Conservation (phyloP, 2,888 invertebrate species). For the Trypoxylon attenuatum region DNA sequence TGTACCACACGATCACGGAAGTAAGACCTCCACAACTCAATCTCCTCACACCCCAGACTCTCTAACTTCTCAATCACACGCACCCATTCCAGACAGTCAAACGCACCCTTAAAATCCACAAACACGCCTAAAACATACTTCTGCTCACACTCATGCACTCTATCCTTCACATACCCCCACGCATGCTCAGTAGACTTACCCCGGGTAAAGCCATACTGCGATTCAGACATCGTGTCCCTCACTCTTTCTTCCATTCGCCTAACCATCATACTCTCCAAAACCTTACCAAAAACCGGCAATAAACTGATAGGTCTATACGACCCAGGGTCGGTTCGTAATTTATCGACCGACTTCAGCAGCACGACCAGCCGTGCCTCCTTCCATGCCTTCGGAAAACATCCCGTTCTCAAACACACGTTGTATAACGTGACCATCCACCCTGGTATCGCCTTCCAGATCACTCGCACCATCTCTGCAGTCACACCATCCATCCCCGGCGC, state of each 20-base stretch:
- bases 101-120: slow-evolving; percentile 7
- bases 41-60: background rate
- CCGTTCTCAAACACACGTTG: background rate
- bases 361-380: background rate
- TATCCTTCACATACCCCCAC: background rate
- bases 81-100: slow-evolving; percentile 4
- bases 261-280: background rate
- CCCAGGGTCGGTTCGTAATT: background rate
- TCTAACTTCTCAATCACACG: background rate
- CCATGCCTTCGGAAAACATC: background rate
- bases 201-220: background rate
- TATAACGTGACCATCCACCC: background rate
- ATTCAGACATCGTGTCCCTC: background rate
- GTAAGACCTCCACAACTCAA: background rate
- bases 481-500: background rate
- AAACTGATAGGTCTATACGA: slow-evolving; percentile 1
- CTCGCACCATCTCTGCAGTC: background rate
- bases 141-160: background rate
- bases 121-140: background rate
- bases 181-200: slow-evolving; percentile 3
- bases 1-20: background rate
- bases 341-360: background rate
- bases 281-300: background rate
- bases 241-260: background rate
- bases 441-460: background rate